Percentiles rank a stretch among this genome's conserved stretches.
Evolutionary conservation across 2,888 invertebrate species (phyloP).

Genomic region (Chymomyza fuscimana): DNA sequence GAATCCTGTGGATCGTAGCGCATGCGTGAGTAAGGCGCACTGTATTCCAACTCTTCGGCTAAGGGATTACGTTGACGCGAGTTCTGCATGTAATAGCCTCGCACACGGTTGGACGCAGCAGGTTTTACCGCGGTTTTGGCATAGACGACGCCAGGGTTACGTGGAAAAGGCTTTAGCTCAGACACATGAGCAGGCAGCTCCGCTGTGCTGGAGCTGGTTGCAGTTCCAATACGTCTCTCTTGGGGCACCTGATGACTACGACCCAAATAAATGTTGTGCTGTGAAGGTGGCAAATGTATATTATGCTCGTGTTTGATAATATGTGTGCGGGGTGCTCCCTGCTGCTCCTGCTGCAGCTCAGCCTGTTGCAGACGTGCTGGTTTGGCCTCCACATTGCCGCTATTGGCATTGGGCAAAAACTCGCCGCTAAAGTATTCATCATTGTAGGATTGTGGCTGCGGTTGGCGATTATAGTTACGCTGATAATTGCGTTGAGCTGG

Average conservation of each 20-base stretch:
- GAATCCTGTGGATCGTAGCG: constrained; percentile 57
- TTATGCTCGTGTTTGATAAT: constrained; percentile 73
- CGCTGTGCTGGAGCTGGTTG: constrained; percentile 28
- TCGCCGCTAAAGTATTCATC: constrained; percentile 72
- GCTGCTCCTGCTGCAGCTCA: constrained; percentile 30
- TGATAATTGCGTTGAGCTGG: constrained; percentile 52
- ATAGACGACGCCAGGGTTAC: constrained; percentile 63
- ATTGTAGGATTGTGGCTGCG: constrained; percentile 47
- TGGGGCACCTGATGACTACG: constrained; percentile 46
- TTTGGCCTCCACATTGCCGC: constrained; percentile 58
- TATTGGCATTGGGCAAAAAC: constrained; percentile 56
- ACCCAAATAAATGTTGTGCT: constrained; percentile 74
- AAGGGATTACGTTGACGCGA: constrained; percentile 52
- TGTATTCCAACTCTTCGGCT: constrained; percentile 68
- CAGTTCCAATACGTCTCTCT: constrained; percentile 41
- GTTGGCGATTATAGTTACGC: constrained; percentile 54
- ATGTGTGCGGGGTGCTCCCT: constrained; percentile 34
- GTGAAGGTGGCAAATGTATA: constrained; percentile 71
- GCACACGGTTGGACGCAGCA: constrained; percentile 16
- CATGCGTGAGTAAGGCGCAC: constrained; percentile 75
- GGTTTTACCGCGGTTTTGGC: constrained; percentile 47
- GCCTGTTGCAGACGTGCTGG: constrained; percentile 69
- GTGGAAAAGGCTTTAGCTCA: constrained; percentile 67
- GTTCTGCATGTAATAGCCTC: constrained; percentile 44
- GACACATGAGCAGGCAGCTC: constrained; percentile 64